A percentile compares a stretch with the other conserved stretches of the same genome.
Evolutionary conservation across 2,113 vertebrate species (phyloP).

Genomic region (Kryptolebias marmoratus): DNA sequence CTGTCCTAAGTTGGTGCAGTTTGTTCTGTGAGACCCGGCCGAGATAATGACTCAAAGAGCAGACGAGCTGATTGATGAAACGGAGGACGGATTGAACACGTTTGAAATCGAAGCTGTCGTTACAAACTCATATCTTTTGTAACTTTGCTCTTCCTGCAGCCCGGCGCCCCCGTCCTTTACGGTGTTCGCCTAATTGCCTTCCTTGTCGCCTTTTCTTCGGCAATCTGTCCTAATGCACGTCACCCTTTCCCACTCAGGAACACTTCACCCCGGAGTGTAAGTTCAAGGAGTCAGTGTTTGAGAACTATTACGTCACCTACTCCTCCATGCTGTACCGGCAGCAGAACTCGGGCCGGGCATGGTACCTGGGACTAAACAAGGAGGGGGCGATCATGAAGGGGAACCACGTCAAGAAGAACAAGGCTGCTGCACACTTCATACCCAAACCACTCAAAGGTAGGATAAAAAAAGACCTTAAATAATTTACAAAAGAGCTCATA

Average conservation of each 20-base stretch:
- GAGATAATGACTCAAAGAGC: constrained; percentile 55
- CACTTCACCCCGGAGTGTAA: constrained; percentile 99
- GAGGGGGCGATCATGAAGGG: constrained; percentile 99
- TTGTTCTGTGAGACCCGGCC: constrained; percentile 48
- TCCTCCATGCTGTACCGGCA: constrained; percentile 99
- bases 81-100: constrained; percentile 22
- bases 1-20: constrained; percentile 67
- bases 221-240: constrained; percentile 10
- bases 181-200: constrained; percentile 8
- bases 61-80: constrained; percentile 40
- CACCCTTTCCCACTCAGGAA: constrained; percentile 80
- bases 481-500: neutral
- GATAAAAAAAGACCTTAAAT: neutral
- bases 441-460: constrained; percentile 99
- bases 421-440: constrained; percentile 96
- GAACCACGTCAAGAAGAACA: constrained; percentile 98
- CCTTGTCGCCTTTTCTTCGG: constrained; percentile 3
- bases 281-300: constrained; percentile 99
- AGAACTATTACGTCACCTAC: constrained; percentile 99
- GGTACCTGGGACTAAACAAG: constrained; percentile 98
- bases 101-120: constrained; percentile 26
- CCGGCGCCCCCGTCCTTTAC: neutral
- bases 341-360: constrained; percentile 94
- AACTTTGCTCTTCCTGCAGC: constrained; percentile 7
- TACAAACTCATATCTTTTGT: constrained; percentile 9